A percentile compares a stretch with the other conserved stretches of the same genome.
These are phyloP conservation scores for Wasmannia auropunctata DNA, from an alignment of 1,140 invertebrate species.

Conservation along the genomic window DNA sequence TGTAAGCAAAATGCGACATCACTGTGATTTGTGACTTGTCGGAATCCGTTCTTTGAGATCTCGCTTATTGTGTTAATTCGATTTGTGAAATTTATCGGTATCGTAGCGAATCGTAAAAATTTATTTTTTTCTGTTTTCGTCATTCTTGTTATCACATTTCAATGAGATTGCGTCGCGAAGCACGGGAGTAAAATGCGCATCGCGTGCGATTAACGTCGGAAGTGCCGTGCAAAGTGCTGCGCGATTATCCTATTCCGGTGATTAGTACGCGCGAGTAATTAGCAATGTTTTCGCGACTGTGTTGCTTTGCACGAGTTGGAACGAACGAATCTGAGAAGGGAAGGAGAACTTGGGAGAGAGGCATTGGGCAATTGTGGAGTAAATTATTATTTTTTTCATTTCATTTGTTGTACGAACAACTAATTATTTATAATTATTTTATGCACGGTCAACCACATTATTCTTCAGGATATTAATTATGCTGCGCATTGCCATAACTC, in stretches of 20 bases:
- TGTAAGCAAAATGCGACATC: not conserved
- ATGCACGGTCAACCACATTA: too few relatives aligned
- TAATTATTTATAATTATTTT: too few relatives aligned
- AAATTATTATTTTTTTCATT: too few relatives aligned
- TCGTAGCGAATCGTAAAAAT: not conserved
- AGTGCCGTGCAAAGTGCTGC: not conserved
- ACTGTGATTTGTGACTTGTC: not conserved
- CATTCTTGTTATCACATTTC: not conserved
- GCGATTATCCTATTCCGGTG: not conserved
- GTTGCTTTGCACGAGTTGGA: not conserved
- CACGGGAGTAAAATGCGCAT: not conserved
- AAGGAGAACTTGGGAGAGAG: too few relatives aligned
- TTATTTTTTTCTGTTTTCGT: not conserved
- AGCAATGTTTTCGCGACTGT: not conserved
- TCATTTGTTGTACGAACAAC: too few relatives aligned
- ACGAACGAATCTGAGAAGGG: not conserved
- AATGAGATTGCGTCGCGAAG: not conserved
- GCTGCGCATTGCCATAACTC: too few relatives aligned
- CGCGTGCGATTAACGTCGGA: not conserved
- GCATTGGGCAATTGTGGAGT: too few relatives aligned
- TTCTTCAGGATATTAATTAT: too few relatives aligned
- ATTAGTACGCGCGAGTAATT: not conserved
- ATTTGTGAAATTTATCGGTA: not conserved
- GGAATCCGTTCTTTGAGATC: not conserved
- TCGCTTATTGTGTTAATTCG: not conserved